These are phyloP conservation scores for Drosophila trichaetosa DNA, from an alignment of 2,888 invertebrate genomes.

Conservation along the genomic window DNA sequence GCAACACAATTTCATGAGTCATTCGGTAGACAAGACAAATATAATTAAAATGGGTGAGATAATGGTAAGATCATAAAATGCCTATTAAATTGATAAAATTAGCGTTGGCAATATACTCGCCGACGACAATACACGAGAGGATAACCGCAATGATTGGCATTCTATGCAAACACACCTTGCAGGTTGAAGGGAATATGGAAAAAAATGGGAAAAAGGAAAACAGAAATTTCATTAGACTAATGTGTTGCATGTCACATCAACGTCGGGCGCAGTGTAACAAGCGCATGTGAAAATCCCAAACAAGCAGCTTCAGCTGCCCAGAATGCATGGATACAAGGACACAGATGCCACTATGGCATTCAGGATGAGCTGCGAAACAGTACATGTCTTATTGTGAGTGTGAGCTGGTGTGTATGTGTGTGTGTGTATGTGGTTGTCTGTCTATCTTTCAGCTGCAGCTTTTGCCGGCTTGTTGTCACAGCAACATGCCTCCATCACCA, in stretches of 20 bases:
- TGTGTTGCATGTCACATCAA: conserved; percentile 79
- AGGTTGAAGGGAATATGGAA: background rate
- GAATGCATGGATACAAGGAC: conserved; percentile 30
- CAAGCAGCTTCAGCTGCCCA: conserved; percentile 67
- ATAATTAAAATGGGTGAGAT: conserved; percentile 66
- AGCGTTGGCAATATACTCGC: conserved; percentile 11
- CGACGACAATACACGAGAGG: background rate
- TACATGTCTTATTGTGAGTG: conserved; percentile 6
- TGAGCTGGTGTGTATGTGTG: conserved; percentile 4
- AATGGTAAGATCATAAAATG: conserved; percentile 27
- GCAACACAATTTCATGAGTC: conserved; percentile 61
- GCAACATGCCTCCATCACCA: conserved; percentile 52
- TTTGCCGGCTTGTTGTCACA: conserved; percentile 65
- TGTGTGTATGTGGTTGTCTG: conserved; percentile 16
- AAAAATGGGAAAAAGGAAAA: conserved; percentile 9
- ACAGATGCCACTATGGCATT: conserved; percentile 14
- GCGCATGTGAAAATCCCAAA: conserved; percentile 70
- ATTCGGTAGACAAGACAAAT: conserved; percentile 49
- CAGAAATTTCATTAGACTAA: conserved; percentile 75
- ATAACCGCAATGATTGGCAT: conserved; percentile 42
- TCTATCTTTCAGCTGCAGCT: conserved; percentile 54
- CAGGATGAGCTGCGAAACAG: conserved; percentile 33
- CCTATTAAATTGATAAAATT: conserved; percentile 58
- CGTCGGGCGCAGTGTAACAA: conserved; percentile 63
- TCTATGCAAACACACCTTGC: conserved; percentile 10